phyloP scores from a whole-genome alignment of 1,140 invertebrate genomes.

The Drosophila virilis region DNA sequence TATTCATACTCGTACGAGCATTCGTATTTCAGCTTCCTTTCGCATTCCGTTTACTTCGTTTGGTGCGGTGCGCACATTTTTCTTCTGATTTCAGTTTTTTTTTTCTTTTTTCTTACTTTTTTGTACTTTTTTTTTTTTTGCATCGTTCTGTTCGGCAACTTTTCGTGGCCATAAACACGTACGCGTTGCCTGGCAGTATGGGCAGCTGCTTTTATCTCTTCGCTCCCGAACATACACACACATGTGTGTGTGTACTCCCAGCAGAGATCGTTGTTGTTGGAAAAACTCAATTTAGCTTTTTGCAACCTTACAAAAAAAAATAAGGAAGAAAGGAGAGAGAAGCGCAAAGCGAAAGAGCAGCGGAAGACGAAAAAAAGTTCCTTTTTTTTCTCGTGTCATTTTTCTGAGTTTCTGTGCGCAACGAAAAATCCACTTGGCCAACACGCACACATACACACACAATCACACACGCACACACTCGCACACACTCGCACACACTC shows the following conservation, averaged over 20 bases:
- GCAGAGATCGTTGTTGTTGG: conserved; percentile 71
- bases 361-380: conserved; percentile 53
- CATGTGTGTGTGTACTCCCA: conserved; percentile 11
- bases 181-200: conserved; percentile 70
- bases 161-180: conserved; percentile 80
- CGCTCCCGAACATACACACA: conserved; percentile 7
- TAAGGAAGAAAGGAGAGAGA: conserved; percentile 14
- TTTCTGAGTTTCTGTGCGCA: conserved; percentile 61
- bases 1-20: conserved; percentile 29
- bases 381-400: conserved; percentile 61
- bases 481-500: neutral
- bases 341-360: conserved; percentile 40
- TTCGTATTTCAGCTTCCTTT: conserved; percentile 29
- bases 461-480: conserved; percentile 6
- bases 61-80: conserved; percentile 32
- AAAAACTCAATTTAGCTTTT: conserved; percentile 81
- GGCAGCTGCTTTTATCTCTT: conserved; percentile 74
- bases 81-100: conserved; percentile 34
- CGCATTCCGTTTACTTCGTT: conserved; percentile 38
- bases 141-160: conserved; percentile 73
- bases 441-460: conserved; percentile 24
- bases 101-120: conserved; percentile 24
- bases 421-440: conserved; percentile 66
- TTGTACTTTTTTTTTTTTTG: conserved; percentile 16
- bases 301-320: conserved; percentile 70